phyloP scores from a whole-genome alignment of 2,888 invertebrate genomes.

The Cloeon dipterum region DNA sequence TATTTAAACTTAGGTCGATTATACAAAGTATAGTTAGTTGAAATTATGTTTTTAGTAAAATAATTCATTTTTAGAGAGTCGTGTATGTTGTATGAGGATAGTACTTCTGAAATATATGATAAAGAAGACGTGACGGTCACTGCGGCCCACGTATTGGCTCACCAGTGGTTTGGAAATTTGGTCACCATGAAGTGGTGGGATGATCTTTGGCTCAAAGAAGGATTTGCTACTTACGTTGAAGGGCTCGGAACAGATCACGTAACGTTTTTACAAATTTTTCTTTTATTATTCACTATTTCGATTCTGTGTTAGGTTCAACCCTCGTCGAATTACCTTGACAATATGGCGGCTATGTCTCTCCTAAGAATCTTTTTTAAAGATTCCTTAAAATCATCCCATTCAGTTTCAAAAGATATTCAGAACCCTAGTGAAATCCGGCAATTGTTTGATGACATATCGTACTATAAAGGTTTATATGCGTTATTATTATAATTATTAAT shows the following conservation, averaged over 20 bases:
- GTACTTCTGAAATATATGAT: constrained; percentile 27
- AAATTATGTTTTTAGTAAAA: too few species aligned
- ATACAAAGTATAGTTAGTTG: too few species aligned
- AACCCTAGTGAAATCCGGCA: constrained; percentile 50
- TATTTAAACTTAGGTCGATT: too few species aligned
- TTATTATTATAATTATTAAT: too few species aligned
- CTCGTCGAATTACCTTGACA: constrained; percentile 33
- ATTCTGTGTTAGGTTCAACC: constrained; percentile 28
- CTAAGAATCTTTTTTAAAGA: constrained; percentile 41
- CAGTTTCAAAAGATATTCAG: constrained; percentile 22
- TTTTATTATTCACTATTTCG: not conserved
- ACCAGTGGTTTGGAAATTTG: constrained; percentile 70
- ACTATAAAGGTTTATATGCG: constrained; percentile 44
- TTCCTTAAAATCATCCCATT: constrained; percentile 52
- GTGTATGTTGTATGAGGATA: constrained; percentile 38
- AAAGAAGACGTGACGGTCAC: constrained; percentile 31
- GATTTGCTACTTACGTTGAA: constrained; percentile 46
- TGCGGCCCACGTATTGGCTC: constrained; percentile 52
- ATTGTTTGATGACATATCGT: constrained; percentile 69
- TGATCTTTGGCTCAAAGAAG: constrained; percentile 57
- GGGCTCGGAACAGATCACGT: constrained; percentile 19
- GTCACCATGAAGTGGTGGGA: constrained; percentile 72
- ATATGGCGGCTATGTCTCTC: constrained; percentile 30
- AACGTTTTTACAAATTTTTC: constrained; percentile 5
- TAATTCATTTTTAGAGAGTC: too few species aligned